Evolutionary conservation across 2,113 vertebrate species (phyloP), one percentile per base, ranked within the genome.

Genomic region (Ophthalmolycus amberensis): DNA sequence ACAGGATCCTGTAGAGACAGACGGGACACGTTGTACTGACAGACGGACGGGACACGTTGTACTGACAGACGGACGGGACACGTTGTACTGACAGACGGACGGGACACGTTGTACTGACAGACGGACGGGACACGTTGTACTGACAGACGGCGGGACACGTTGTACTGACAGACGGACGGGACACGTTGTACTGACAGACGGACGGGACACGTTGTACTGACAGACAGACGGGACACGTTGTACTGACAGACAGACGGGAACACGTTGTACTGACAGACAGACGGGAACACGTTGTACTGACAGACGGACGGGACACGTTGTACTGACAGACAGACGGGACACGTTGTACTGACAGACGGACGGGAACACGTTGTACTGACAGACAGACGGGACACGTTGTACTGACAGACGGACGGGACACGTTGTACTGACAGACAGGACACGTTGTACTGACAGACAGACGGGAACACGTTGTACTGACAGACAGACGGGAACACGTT

Each of bases 1-100:
- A 98, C 92, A 27, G 98, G 98, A 91, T 99, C 98, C 98, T 99
- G 75, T 0, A 72, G 71, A 40, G 54, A 85, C 67, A 85, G 38
- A 75, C 9, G 67, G 48, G 15, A 29, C 25, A 15, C 25, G 14
- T 54, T 54, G 9, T n/a, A 54, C 50, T 6, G 4, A 25, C 0
- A 56, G 50, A 16, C 3, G 52, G 5, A 67, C 12, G 12, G 4
- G 18, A 25, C 25, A 25, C 25, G 25, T 25, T 25, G 25, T 25
- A 25, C 25, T 25, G 12, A 46, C 5, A 48, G 46, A 48, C 46
- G 6, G 12, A 3, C 0, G 67, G 48, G 15, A 29, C 25, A 15
- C 25, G 14, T 54, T 54, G 9, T n/a, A 54, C 50, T 6, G 4
- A 25, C 0, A 56, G 50, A 16, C 3, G 52, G 5, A 67, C 12